These are phyloP conservation scores for Mormoops blainvillei DNA, from an alignment of 2,113 vertebrate genomes.

Conservation along the genomic window DNA sequence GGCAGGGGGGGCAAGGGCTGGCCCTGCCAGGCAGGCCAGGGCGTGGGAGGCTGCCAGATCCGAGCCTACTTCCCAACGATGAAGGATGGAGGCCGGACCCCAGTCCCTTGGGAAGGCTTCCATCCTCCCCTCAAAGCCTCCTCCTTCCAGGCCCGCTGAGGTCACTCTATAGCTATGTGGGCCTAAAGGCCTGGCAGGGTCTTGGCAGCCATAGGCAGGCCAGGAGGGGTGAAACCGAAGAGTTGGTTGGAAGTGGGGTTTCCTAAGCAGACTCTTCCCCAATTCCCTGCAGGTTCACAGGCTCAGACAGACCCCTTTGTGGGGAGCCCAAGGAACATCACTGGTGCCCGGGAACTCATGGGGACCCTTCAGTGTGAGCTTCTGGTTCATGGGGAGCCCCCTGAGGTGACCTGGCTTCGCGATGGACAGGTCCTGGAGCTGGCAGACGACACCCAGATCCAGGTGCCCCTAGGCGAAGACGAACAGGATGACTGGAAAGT, in stretches of 20 bases:
- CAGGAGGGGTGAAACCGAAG: background rate
- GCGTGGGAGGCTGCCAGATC: slow-evolving; percentile 58
- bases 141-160: slow-evolving; percentile 46
- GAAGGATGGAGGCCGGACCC: slow-evolving; percentile 15
- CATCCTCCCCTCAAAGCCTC: slow-evolving; percentile 11
- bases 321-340: slow-evolving; percentile 79
- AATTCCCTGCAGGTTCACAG: slow-evolving; percentile 38
- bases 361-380: slow-evolving; percentile 82
- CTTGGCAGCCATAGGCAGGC: background rate
- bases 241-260: too few species aligned
- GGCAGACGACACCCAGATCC: slow-evolving; percentile 85
- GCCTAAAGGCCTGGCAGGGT: slow-evolving; percentile 6
- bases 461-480: slow-evolving; percentile 72
- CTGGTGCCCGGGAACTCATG: slow-evolving; percentile 84
- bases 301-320: slow-evolving; percentile 70
- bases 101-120: slow-evolving; percentile 45
- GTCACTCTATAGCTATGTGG: slow-evolving; percentile 61
- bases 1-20: background rate
- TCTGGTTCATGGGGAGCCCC: slow-evolving; percentile 75
- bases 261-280: background rate
- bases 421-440: slow-evolving; percentile 75
- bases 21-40: background rate
- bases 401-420: slow-evolving; percentile 86
- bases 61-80: background rate
- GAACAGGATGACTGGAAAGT: slow-evolving; percentile 75